Evolutionary conservation across 2,888 invertebrate species (phyloP).

Genomic region (Dicyrtoma fusca): DNA sequence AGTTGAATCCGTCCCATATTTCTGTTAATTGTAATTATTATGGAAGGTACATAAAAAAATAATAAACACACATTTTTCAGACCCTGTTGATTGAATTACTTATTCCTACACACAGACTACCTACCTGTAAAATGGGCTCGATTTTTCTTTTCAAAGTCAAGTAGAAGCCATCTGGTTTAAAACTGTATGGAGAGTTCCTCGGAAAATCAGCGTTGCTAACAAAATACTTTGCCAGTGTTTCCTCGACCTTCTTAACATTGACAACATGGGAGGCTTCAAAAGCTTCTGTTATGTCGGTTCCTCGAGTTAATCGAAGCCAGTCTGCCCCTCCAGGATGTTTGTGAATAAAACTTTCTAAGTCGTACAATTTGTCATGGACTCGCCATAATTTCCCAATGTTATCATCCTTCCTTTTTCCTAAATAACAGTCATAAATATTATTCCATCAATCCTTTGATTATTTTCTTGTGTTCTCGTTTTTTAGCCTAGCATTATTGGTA

Average conservation of each 20-base stretch:
- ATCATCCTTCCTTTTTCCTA: conserved; percentile 68
- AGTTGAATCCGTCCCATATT: conserved; percentile 54
- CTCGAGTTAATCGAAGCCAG: conserved; percentile 66
- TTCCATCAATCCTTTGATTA: background rate
- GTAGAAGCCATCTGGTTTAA: conserved; percentile 57
- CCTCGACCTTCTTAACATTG: conserved; percentile 43
- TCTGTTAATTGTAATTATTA: conserved; percentile 31
- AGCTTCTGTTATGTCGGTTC: conserved; percentile 59
- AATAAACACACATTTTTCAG: background rate
- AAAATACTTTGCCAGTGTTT: conserved; percentile 52
- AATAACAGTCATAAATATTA: background rate
- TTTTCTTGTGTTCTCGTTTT: too few species aligned
- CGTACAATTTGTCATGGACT: conserved; percentile 76
- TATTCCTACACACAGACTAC: too few species aligned
- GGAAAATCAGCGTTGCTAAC: conserved; percentile 49
- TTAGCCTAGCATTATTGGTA: too few species aligned
- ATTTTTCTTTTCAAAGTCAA: conserved; percentile 54
- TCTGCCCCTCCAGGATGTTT: conserved; percentile 84
- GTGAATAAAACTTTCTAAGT: conserved; percentile 76
- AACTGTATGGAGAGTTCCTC: conserved; percentile 57
- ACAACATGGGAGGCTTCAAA: conserved; percentile 59
- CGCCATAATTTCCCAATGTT: conserved; percentile 80
- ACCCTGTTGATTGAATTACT: too few species aligned
- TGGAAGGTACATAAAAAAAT: too few species aligned
- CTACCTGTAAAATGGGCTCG: conserved; percentile 49